These are phyloP conservation scores for Lagorchestes hirsutus DNA, from an alignment of 2,797 vertebrate species.

Conservation along the genomic window DNA sequence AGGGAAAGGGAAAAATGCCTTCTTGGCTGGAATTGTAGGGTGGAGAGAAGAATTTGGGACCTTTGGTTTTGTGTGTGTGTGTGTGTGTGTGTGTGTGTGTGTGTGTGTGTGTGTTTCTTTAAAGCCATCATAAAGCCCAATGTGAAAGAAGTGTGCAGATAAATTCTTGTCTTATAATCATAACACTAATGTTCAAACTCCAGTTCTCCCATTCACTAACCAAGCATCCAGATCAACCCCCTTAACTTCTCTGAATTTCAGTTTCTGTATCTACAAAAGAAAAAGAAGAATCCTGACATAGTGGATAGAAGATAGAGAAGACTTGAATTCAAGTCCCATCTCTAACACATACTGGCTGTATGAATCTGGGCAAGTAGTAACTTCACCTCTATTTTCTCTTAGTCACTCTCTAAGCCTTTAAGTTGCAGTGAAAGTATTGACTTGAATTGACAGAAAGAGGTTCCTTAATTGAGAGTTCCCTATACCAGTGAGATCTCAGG, in stretches of 20 bases:
- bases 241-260: not conserved
- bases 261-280: not conserved
- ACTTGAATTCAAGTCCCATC: not conserved
- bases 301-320: not conserved
- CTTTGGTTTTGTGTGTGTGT: not conserved
- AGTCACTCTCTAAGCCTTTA: not conserved
- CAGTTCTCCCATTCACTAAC: not conserved
- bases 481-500: not conserved
- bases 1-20: conserved; percentile 35
- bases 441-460: not conserved
- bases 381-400: not conserved
- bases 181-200: not conserved
- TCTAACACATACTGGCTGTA: not conserved
- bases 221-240: not conserved
- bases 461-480: not conserved
- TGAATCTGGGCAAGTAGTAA: not conserved
- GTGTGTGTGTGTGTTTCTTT: not conserved
- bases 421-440: not conserved
- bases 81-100: not conserved
- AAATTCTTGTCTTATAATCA: not conserved
- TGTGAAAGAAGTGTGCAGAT: conserved; percentile 10
- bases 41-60: conserved; percentile 15
- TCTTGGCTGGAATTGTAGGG: not conserved
- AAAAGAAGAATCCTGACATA: not conserved
- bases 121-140: conserved; percentile 21